These are phyloP conservation scores for Gallinago jamesoni DNA, from an alignment of 2,113 vertebrate species.

Conservation along the genomic window DNA sequence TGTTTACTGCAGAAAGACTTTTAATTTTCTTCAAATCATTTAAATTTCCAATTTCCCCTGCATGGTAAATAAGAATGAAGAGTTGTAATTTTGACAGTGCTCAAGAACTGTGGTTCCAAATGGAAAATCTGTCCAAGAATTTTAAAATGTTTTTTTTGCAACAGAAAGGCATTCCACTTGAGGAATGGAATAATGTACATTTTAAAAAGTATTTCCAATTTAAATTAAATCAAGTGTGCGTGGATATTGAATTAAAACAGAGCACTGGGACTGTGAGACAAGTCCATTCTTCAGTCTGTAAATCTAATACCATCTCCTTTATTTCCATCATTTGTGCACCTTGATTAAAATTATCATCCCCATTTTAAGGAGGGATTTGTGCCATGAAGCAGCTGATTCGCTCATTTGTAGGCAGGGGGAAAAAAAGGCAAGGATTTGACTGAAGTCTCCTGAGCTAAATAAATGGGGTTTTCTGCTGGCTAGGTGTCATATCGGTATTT, in stretches of 20 bases:
- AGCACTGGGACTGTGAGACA: background rate
- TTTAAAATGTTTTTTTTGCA: background rate
- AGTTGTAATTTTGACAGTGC: background rate
- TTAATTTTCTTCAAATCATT: background rate
- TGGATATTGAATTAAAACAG: background rate
- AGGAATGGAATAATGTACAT: background rate
- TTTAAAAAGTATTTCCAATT: background rate
- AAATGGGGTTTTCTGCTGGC: background rate
- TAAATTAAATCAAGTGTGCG: background rate
- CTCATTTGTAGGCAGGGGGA: background rate
- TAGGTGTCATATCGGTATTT: background rate
- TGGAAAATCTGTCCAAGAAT: background rate
- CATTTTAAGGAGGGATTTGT: background rate
- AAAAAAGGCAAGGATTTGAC: background rate
- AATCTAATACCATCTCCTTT: background rate
- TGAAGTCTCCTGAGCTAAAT: background rate
- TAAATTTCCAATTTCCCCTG: background rate
- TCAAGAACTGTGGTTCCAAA: background rate
- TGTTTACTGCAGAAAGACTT: background rate
- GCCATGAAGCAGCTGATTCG: background rate
- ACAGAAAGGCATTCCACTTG: background rate
- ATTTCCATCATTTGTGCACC: background rate
- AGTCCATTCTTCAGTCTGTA: background rate
- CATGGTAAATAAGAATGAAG: background rate
- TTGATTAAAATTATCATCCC: background rate